Percentiles rank a stretch among this genome's conserved stretches.
phyloP scores from a whole-genome alignment of 1,140 invertebrate species.

The Uloborus diversus region DNA sequence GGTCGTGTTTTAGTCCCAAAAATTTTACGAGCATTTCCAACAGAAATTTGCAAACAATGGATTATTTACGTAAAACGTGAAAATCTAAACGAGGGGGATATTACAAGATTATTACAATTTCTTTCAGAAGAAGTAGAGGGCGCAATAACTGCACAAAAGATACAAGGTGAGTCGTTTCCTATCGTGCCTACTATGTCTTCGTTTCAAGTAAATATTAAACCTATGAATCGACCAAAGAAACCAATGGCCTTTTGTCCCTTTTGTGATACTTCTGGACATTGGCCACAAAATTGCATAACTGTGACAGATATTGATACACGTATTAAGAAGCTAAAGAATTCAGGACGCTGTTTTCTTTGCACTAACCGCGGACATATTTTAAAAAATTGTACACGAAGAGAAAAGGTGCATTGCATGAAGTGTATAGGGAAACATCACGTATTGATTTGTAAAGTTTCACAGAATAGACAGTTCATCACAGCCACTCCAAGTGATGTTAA shows the following conservation, averaged over 20 bases:
- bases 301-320: conserved; percentile 6
- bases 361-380: background rate
- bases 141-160: background rate
- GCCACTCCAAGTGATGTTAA: background rate
- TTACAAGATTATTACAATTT: background rate
- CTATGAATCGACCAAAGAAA: background rate
- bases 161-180: background rate
- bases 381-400: background rate
- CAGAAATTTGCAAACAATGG: conserved; percentile 16
- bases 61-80: conserved; percentile 14
- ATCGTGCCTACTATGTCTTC: background rate
- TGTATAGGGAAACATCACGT: conserved; percentile 12
- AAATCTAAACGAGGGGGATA: background rate
- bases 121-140: background rate
- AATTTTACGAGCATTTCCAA: conserved; percentile 10
- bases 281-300: conserved; percentile 19
- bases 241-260: background rate
- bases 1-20: conserved; percentile 21
- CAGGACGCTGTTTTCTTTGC: conserved; percentile 1
- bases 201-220: conserved; percentile 6
- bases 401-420: background rate
- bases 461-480: background rate
- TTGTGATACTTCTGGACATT: conserved; percentile 4
- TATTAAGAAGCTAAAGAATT: conserved; percentile 13
- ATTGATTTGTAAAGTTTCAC: background rate